These are phyloP conservation scores for Passerculus sandwichensis DNA, from an alignment of 2,797 vertebrate genomes.

Conservation along the genomic window DNA sequence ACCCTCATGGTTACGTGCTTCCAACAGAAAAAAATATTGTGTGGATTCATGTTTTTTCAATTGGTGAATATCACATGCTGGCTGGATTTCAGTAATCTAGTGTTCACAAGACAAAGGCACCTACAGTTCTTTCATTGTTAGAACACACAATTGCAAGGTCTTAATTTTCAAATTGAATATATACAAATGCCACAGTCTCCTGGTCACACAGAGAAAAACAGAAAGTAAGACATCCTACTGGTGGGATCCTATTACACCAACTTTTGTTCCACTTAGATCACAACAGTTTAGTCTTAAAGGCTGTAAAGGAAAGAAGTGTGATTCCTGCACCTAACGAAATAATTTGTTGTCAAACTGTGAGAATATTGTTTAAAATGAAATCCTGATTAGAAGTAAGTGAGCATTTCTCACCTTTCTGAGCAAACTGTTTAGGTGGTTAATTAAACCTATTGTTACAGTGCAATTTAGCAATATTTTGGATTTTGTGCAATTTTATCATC, in stretches of 20 bases:
- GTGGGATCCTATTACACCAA: neutral
- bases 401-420: neutral
- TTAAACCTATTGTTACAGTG: neutral
- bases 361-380: neutral
- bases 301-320: neutral
- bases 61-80: neutral
- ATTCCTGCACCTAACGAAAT: neutral
- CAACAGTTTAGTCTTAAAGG: neutral
- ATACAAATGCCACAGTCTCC: neutral
- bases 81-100: neutral
- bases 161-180: neutral
- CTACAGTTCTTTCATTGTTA: neutral
- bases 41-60: neutral
- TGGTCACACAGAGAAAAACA: neutral
- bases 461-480: neutral
- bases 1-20: accelerated
- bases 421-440: neutral
- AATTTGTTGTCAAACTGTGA: neutral
- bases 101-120: neutral
- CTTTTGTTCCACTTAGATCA: neutral
- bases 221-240: neutral
- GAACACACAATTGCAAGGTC: neutral
- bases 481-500: neutral
- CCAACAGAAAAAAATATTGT: neutral
- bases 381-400: neutral